These are phyloP conservation scores for Diaperis boleti DNA, from an alignment of 2,888 invertebrate species.

Conservation along the genomic window DNA sequence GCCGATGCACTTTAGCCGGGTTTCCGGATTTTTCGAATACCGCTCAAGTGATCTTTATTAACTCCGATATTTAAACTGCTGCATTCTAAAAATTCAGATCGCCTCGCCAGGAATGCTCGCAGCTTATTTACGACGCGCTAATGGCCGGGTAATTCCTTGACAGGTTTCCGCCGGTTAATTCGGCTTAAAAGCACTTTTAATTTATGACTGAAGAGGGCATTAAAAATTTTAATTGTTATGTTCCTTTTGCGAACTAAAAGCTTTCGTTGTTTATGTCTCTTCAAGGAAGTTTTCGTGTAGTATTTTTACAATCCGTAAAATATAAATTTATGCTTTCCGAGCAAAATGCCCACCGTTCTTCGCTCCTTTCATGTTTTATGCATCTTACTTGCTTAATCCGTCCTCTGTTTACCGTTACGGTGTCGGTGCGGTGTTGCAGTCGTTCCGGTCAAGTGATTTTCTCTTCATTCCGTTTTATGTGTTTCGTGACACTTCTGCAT, in stretches of 20 bases:
- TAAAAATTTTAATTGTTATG: slow-evolving; percentile 43
- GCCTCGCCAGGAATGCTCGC: neutral
- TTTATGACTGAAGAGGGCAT: slow-evolving; percentile 37
- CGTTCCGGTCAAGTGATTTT: too few relatives aligned
- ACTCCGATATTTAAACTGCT: slow-evolving; percentile 9
- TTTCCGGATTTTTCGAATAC: slow-evolving; percentile 1
- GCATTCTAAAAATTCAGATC: neutral
- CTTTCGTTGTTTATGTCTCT: slow-evolving; percentile 36
- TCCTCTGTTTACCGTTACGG: too few relatives aligned
- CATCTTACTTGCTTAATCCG: too few relatives aligned
- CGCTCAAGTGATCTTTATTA: slow-evolving; percentile 18
- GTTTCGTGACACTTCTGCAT: too few relatives aligned
- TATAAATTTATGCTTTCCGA: slow-evolving; percentile 26
- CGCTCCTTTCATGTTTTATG: slow-evolving; percentile 27
- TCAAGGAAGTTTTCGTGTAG: slow-evolving; percentile 36
- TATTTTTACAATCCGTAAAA: slow-evolving; percentile 34
- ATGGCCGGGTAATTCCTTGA: slow-evolving; percentile 34
- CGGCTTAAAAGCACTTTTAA: slow-evolving; percentile 41
- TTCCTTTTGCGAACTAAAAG: slow-evolving; percentile 36
- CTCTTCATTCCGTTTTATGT: too few relatives aligned
- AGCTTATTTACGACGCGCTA: slow-evolving; percentile 27
- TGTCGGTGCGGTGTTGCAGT: too few relatives aligned
- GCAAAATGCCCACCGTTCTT: too few relatives aligned
- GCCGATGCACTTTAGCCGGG: slow-evolving; percentile 12
- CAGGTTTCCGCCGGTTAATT: slow-evolving; percentile 37